Evolutionary conservation across 2,888 invertebrate species (phyloP).

Genomic region (Barypeithes pellucidus): DNA sequence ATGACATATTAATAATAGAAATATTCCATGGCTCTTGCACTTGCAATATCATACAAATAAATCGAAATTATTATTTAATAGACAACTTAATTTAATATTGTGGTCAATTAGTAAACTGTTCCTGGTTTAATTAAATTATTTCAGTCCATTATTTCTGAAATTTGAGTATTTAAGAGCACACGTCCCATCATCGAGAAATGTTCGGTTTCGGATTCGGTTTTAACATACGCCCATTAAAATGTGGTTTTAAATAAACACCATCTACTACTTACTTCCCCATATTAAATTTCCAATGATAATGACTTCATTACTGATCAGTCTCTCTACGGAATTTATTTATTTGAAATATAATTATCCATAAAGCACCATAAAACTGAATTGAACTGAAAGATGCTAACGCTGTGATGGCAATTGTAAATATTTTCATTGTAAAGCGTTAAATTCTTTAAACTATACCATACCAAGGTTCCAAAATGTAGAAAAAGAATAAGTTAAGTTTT

Average conservation of each 20-base stretch:
- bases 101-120: constrained; percentile 1
- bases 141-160: constrained; percentile 35
- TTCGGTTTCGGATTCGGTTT: constrained; percentile 18
- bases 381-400: no score
- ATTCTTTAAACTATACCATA: no score
- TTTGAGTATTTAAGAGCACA: constrained; percentile 23
- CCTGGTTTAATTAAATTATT: constrained; percentile 32
- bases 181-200: constrained; percentile 29
- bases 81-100: neutral
- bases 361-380: no score
- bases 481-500: no score
- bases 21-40: neutral
- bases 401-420: no score
- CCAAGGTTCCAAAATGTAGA: no score
- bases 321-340: no score
- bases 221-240: constrained; percentile 24
- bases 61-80: neutral
- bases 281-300: constrained; percentile 22
- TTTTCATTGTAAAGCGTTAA: no score
- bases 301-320: neutral
- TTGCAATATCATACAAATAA: neutral
- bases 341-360: no score
- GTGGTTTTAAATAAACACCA: constrained; percentile 4
- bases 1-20: neutral
- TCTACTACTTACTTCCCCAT: constrained; percentile 6